A percentile compares a stretch with the other conserved stretches of the same genome.
Evolutionary conservation across 2,797 vertebrate species (phyloP).

Genomic region (Siniperca obscura): DNA sequence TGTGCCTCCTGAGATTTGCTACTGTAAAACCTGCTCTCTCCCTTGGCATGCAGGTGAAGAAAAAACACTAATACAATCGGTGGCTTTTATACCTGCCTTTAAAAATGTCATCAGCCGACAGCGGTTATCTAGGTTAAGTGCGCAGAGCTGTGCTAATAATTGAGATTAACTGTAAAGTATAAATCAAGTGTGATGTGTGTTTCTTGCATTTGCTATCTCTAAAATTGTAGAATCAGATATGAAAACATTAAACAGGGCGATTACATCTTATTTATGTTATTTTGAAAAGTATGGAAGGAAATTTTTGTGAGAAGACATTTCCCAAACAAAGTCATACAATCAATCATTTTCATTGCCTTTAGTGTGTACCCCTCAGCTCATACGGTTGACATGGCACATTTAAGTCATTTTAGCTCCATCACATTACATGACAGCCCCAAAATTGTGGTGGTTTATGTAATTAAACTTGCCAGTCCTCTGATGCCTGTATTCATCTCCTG

Average conservation of each 20-base stretch:
- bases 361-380: slow-evolving; percentile 41
- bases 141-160: slow-evolving; percentile 54
- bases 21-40: slow-evolving; percentile 69
- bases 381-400: slow-evolving; percentile 48
- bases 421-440: slow-evolving; percentile 59
- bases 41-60: slow-evolving; percentile 67
- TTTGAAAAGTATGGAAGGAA: slow-evolving; percentile 32
- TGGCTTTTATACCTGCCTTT: slow-evolving; percentile 53
- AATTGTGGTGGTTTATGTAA: slow-evolving; percentile 58
- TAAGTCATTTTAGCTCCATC: slow-evolving; percentile 63
- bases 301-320: slow-evolving; percentile 51
- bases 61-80: slow-evolving; percentile 59
- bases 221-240: slow-evolving; percentile 48
- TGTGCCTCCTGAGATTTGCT: slow-evolving; percentile 74
- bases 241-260: slow-evolving; percentile 47
- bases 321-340: slow-evolving; percentile 53
- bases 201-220: slow-evolving; percentile 24
- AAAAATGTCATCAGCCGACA: slow-evolving; percentile 59
- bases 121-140: slow-evolving; percentile 54
- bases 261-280: slow-evolving; percentile 48
- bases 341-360: slow-evolving; percentile 65
- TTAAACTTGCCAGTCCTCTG: slow-evolving; percentile 58
- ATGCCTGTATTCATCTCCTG: slow-evolving; percentile 51
- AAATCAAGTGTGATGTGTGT: slow-evolving; percentile 29
- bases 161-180: slow-evolving; percentile 49